Percentiles rank a stretch among this genome's conserved stretches.
Conservation (phyloP, 2,113 vertebrate species). For the Phylloscopus trochilus region DNA sequence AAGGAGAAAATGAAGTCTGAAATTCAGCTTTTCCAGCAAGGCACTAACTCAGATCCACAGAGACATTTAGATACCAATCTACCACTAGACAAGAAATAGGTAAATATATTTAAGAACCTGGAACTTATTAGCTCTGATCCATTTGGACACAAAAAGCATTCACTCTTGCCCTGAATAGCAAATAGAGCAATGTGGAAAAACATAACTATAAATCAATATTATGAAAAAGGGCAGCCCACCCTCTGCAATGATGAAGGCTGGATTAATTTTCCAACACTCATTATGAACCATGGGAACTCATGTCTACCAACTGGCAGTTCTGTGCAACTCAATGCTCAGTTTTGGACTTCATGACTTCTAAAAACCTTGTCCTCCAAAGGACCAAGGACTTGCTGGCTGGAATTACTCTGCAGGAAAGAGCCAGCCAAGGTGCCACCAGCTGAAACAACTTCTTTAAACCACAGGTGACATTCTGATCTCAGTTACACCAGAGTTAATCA, state of each 20-base stretch:
- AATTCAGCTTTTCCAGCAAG: background rate
- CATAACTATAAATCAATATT: background rate
- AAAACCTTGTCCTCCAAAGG: background rate
- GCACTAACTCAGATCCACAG: background rate
- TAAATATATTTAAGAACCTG: slow-evolving; percentile 11
- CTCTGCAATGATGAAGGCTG: background rate
- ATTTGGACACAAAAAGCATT: background rate
- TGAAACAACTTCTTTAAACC: background rate
- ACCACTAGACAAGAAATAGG: background rate
- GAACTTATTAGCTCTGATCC: background rate
- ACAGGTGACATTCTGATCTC: background rate
- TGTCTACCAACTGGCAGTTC: background rate
- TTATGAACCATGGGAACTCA: background rate
- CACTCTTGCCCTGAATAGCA: background rate
- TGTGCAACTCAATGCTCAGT: background rate
- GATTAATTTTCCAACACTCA: background rate
- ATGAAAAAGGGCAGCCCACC: background rate
- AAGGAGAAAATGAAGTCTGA: slow-evolving; percentile 28
- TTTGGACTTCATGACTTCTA: background rate
- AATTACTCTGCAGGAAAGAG: background rate
- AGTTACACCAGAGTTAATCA: background rate
- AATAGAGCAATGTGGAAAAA: background rate
- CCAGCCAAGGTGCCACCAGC: background rate
- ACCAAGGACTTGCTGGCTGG: background rate
- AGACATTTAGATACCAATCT: background rate